Percentiles rank a stretch among this genome's conserved stretches.
Conservation (phyloP, 1,140 invertebrate species). For the Diplogasteroides magnus region DNA sequence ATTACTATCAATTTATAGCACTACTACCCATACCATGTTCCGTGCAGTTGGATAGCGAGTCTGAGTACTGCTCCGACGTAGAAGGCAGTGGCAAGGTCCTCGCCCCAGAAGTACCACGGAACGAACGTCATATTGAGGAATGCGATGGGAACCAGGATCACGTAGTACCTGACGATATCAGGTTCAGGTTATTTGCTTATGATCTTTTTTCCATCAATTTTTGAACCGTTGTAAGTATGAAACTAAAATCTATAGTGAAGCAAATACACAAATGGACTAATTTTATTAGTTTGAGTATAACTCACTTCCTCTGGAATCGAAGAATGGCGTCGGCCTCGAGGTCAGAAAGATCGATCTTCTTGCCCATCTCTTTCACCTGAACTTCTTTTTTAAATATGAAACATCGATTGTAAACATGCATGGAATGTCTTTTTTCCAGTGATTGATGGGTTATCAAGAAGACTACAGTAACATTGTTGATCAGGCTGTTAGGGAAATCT, state of each 20-base stretch:
- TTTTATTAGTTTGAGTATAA: too few relatives aligned
- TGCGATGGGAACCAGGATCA: constrained; percentile 71
- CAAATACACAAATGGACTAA: too few relatives aligned
- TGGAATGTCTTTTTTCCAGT: neutral
- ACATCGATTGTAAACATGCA: too few relatives aligned
- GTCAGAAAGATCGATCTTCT: constrained; percentile 77
- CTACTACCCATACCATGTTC: neutral
- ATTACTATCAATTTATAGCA: too few relatives aligned
- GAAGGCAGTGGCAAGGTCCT: constrained; percentile 72
- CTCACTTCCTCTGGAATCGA: constrained; percentile 72
- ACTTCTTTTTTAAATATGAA: too few relatives aligned
- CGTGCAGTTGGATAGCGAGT: constrained; percentile 64
- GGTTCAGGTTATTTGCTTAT: too few relatives aligned
- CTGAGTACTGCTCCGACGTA: constrained; percentile 76
- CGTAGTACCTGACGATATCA: constrained; percentile 68
- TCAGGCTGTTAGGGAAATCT: too few relatives aligned
- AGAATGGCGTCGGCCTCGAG: constrained; percentile 77
- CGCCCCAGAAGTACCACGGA: constrained; percentile 77
- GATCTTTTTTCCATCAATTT: too few relatives aligned
- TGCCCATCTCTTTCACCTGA: constrained; percentile 71
- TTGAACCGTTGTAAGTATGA: too few relatives aligned
- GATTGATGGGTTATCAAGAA: too few relatives aligned
- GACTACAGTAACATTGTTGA: too few relatives aligned
- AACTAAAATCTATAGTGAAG: too few relatives aligned
- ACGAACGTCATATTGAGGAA: constrained; percentile 79